Percentiles rank a stretch among this genome's conserved stretches.
phyloP scores from a whole-genome alignment of 2,113 vertebrate genomes.

The Leptodactylus fuscus region DNA sequence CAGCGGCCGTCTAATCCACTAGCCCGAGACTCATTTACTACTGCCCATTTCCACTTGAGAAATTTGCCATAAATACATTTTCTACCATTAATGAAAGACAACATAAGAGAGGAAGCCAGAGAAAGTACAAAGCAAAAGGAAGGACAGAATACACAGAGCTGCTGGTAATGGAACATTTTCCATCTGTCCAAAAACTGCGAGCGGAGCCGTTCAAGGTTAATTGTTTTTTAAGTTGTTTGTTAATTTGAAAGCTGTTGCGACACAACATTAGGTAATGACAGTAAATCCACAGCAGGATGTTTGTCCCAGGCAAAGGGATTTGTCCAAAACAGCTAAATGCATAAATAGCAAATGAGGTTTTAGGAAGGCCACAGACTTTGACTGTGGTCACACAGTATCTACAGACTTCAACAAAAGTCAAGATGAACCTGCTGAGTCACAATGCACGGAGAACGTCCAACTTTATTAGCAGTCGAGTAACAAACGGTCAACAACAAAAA shows the following conservation, averaged over 20 bases:
- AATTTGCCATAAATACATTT: neutral
- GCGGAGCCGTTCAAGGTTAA: conserved; percentile 34
- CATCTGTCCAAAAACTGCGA: conserved; percentile 8
- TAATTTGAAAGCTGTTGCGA: neutral
- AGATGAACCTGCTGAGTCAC: no score
- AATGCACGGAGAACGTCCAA: no score
- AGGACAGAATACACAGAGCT: neutral
- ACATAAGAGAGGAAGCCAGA: neutral
- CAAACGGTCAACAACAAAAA: no score
- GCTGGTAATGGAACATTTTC: neutral
- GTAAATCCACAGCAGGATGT: conserved; percentile 27
- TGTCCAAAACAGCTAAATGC: conserved; percentile 11
- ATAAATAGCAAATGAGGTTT: neutral
- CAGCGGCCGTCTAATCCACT: neutral
- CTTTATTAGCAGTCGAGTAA: no score
- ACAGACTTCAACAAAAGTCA: no score
- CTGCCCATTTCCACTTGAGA: neutral
- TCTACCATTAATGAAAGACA: conserved; percentile 6
- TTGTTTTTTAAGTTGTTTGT: conserved; percentile 45
- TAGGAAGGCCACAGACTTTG: neutral
- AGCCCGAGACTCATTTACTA: neutral
- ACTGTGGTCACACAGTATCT: no score
- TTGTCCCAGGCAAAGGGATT: neutral
- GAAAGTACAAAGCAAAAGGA: neutral
- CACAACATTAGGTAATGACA: conserved; percentile 34